These are phyloP conservation scores for Agrenia bidenticulata DNA, from an alignment of 2,888 invertebrate genomes.

Conservation along the genomic window DNA sequence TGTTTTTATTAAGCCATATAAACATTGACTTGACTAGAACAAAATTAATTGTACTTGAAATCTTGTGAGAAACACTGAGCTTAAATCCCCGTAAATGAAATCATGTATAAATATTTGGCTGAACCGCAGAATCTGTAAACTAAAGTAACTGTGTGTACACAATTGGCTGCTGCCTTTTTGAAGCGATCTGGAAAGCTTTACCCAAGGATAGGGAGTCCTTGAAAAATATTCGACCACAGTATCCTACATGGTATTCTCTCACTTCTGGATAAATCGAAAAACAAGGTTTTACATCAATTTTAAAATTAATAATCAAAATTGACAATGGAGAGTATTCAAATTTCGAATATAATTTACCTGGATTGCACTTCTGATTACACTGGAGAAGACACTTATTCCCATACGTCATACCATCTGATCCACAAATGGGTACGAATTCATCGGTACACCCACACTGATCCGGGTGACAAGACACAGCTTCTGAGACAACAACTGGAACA, in stretches of 20 bases:
- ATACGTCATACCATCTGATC: conserved; percentile 23
- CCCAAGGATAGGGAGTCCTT: neutral
- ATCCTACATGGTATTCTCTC: conserved; percentile 16
- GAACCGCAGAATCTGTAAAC: too few species aligned
- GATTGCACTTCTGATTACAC: conserved; percentile 22
- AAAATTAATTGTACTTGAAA: too few species aligned
- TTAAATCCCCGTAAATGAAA: too few species aligned
- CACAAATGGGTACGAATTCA: conserved; percentile 22
- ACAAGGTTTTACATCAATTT: too few species aligned
- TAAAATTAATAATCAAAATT: too few species aligned
- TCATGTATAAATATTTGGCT: too few species aligned
- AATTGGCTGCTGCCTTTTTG: too few species aligned
- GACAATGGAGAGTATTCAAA: too few species aligned
- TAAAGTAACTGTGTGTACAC: too few species aligned
- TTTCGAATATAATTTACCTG: conserved; percentile 9
- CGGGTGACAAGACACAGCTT: conserved; percentile 9
- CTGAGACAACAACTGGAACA: neutral
- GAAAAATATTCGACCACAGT: conserved; percentile 25
- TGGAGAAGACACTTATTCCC: conserved; percentile 26
- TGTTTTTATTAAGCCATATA: too few species aligned
- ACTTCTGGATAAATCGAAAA: neutral
- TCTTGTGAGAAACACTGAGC: too few species aligned
- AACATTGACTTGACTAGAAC: too few species aligned
- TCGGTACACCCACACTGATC: conserved; percentile 19
- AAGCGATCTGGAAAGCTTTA: neutral